A percentile compares a stretch with the other conserved stretches of the same genome.
Evolutionary conservation across 23 tunicate genomes (phyloP).

Genomic region (Pegea sp.): DNA sequence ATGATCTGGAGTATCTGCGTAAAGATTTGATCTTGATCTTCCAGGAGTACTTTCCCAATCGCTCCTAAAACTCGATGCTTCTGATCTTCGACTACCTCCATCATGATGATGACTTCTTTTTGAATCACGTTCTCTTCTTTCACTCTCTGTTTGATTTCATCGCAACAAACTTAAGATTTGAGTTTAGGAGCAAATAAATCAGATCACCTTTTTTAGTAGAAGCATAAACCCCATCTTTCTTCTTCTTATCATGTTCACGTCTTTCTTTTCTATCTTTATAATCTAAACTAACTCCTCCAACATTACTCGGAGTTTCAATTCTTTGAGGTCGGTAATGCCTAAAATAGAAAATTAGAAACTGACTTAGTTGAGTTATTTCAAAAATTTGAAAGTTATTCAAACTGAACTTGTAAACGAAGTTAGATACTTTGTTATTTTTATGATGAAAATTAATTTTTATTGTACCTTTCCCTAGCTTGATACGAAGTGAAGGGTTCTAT

Average conservation of each 20-base stretch:
- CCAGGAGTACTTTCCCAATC: conserved; percentile 27
- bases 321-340: conserved; percentile 77
- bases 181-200: no score
- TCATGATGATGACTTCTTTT: neutral
- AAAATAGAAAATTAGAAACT: no score
- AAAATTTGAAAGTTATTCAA: no score
- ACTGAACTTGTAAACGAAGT: no score
- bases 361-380: no score
- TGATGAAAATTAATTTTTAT: no score
- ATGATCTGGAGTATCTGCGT: no score
- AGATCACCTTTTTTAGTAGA: conserved; percentile 31
- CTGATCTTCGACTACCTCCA: neutral
- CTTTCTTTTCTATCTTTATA: conserved; percentile 37
- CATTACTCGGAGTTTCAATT: conserved; percentile 77
- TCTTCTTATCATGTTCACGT: conserved; percentile 31
- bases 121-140: neutral
- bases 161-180: neutral
- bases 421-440: no score
- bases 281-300: conserved; percentile 80
- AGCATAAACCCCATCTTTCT: conserved; percentile 28
- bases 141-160: neutral
- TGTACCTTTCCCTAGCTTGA: no score
- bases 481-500: no score
- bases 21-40: conserved; percentile 10
- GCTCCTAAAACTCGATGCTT: conserved; percentile 1